Evolutionary conservation across 2,888 invertebrate species (phyloP).

Genomic region (Eulithis prunata): DNA sequence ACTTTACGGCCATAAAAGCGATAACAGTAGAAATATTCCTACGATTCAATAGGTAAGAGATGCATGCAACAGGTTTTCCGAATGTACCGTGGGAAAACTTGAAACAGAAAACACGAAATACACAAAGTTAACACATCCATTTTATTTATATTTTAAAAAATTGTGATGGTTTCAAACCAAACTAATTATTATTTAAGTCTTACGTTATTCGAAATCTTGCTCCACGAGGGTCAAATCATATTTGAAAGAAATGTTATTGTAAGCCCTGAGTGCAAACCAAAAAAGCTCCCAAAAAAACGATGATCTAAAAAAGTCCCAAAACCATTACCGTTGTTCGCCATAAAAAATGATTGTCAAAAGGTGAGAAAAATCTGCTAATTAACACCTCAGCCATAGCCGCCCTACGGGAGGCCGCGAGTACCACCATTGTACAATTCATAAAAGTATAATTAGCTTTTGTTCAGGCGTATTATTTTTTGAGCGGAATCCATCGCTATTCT

Average conservation of each 20-base stretch:
- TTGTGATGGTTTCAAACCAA: neutral
- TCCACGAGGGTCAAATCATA: slow-evolving; percentile 30
- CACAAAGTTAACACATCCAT: no score
- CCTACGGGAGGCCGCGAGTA: slow-evolving; percentile 54
- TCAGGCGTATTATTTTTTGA: slow-evolving; percentile 71
- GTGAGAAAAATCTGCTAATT: slow-evolving; percentile 82
- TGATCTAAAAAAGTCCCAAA: slow-evolving; percentile 48
- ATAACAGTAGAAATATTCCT: slow-evolving; percentile 26
- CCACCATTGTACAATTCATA: slow-evolving; percentile 66
- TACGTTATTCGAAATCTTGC: neutral
- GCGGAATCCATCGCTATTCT: slow-evolving; percentile 64
- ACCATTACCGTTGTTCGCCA: slow-evolving; percentile 50
- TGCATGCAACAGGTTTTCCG: slow-evolving; percentile 29
- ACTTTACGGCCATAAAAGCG: slow-evolving; percentile 29
- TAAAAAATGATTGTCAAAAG: slow-evolving; percentile 69
- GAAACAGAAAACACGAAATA: slow-evolving; percentile 6
- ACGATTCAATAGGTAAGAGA: slow-evolving; percentile 21
- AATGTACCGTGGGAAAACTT: slow-evolving; percentile 27
- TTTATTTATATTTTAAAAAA: neutral
- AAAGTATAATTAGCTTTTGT: slow-evolving; percentile 79
- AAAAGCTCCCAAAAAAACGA: slow-evolving; percentile 51
- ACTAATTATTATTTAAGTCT: neutral
- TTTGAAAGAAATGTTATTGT: slow-evolving; percentile 25
- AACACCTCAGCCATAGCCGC: slow-evolving; percentile 62
- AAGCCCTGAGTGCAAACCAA: slow-evolving; percentile 24